phyloP scores from a whole-genome alignment of 2,797 vertebrate species.

The Limnodromus scolopaceus region DNA sequence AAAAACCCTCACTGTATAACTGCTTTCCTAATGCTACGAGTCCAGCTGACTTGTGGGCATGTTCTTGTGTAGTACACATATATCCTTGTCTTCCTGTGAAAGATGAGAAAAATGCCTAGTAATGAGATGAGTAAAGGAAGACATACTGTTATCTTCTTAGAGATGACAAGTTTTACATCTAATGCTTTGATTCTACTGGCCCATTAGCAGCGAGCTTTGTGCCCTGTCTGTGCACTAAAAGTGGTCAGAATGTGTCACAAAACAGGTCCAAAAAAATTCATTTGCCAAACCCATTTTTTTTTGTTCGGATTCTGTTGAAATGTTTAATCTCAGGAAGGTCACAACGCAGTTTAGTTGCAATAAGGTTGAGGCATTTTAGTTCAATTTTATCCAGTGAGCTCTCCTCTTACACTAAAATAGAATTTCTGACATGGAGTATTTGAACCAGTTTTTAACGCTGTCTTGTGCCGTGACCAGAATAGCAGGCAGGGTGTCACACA shows the following conservation, averaged over 20 bases:
- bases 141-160: background rate
- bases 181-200: background rate
- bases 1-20: background rate
- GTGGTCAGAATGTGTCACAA: background rate
- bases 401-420: background rate
- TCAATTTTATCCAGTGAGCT: background rate
- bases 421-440: background rate
- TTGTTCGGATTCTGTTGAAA: background rate
- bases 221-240: background rate
- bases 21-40: background rate
- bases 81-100: background rate
- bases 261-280: background rate
- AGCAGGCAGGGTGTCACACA: constrained; percentile 36
- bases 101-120: background rate
- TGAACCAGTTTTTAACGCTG: constrained; percentile 22
- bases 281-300: background rate
- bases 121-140: background rate
- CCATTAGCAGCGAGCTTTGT: background rate
- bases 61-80: background rate
- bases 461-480: background rate
- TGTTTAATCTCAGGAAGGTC: background rate
- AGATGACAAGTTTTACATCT: background rate
- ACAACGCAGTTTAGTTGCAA: background rate
- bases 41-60: background rate
- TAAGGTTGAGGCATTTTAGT: background rate